These are phyloP conservation scores for Pteropus alecto DNA, from an alignment of 2,113 vertebrate genomes.

Conservation along the genomic window DNA sequence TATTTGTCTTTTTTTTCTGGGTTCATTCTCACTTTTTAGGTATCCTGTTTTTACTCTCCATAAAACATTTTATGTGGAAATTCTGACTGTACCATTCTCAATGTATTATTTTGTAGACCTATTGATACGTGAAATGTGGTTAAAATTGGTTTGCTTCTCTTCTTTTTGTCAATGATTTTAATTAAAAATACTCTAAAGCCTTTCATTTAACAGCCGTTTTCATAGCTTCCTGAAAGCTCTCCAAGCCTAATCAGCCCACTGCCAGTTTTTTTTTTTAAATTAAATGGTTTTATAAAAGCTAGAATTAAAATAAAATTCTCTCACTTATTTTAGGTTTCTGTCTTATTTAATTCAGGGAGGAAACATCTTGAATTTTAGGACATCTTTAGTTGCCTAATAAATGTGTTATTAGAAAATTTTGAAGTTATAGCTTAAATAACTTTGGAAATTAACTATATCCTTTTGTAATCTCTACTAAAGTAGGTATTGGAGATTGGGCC, in stretches of 20 bases:
- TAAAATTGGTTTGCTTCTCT: not conserved
- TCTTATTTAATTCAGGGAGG: not conserved
- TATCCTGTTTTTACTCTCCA: not conserved
- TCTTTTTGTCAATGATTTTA: conserved; percentile 27
- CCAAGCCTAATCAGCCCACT: not conserved
- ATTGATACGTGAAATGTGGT: not conserved
- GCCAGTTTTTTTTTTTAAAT: not conserved
- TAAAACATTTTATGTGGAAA: not conserved
- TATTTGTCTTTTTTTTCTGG: not conserved
- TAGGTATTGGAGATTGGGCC: not conserved
- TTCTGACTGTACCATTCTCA: not conserved
- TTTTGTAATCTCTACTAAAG: not conserved
- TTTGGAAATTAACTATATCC: not conserved
- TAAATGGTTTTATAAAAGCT: not conserved
- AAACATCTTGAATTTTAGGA: conserved; percentile 6
- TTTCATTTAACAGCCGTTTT: not conserved
- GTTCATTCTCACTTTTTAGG: not conserved
- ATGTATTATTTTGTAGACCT: not conserved
- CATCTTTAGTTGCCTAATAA: not conserved
- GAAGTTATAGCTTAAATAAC: conserved; percentile 26
- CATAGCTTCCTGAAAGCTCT: not conserved
- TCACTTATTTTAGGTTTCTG: conserved; percentile 2
- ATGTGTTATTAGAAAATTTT: conserved; percentile 14
- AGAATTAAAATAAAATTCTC: not conserved
- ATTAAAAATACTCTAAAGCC: conserved; percentile 29